phyloP scores from a whole-genome alignment of 2,797 vertebrate species.

The Ambastaia sidthimunki region DNA sequence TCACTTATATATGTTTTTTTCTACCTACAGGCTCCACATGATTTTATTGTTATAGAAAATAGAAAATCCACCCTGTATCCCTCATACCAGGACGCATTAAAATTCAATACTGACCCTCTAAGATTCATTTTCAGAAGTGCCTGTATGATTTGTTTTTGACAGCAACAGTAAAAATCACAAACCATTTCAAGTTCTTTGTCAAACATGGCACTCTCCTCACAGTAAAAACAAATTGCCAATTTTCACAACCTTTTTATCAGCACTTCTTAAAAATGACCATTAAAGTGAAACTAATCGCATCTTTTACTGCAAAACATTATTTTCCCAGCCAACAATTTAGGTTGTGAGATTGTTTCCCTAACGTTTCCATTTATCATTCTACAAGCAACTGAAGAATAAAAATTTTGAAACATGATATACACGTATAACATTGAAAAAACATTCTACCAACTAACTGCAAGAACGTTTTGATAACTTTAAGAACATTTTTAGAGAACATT shows the following conservation, averaged over 20 bases:
- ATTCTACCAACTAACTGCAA: too few species aligned
- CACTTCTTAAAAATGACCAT: background rate
- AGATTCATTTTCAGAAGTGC: conserved; percentile 11
- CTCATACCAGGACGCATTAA: background rate
- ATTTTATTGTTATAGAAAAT: background rate
- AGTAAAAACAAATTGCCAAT: too few species aligned
- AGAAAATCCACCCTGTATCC: background rate
- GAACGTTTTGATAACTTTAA: too few species aligned
- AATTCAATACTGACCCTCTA: background rate
- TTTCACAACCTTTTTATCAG: background rate
- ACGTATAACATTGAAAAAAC: too few species aligned
- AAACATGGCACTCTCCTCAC: too few species aligned
- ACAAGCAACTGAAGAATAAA: too few species aligned
- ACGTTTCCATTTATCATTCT: too few species aligned
- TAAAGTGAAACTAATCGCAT: conserved; percentile 1
- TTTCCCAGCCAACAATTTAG: background rate
- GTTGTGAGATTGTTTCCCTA: too few species aligned
- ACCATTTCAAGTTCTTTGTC: background rate
- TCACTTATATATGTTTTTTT: background rate
- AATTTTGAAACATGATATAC: too few species aligned
- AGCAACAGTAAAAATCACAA: background rate
- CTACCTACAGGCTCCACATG: background rate
- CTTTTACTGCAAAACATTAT: background rate
- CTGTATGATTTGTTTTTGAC: background rate
- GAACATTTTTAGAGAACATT: too few species aligned